Evolutionary conservation across 2,888 invertebrate species (phyloP).

Genomic region (Sabatieria punctata): DNA sequence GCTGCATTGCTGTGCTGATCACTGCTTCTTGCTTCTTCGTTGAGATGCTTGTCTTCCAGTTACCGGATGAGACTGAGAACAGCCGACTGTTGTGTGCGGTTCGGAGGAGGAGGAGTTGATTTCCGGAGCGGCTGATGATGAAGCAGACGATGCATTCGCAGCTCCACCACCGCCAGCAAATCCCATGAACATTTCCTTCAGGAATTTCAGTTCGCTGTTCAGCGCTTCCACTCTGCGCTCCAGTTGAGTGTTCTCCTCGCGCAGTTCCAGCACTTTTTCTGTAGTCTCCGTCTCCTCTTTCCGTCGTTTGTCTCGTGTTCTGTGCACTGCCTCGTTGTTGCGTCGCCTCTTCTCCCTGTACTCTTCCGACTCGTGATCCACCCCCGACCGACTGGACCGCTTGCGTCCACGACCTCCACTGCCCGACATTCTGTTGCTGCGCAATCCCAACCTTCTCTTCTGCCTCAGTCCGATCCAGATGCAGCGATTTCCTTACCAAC

Average conservation of each 20-base stretch:
- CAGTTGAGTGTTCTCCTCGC: slow-evolving; percentile 24
- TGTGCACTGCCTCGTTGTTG: slow-evolving; percentile 27
- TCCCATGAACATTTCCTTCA: slow-evolving; percentile 29
- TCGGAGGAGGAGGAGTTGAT: too few relatives aligned
- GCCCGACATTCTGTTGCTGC: too few relatives aligned
- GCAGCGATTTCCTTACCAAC: too few relatives aligned
- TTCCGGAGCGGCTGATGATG: not conserved
- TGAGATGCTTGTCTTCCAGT: too few relatives aligned
- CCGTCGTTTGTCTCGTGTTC: slow-evolving; percentile 28
- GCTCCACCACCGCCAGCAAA: slow-evolving; percentile 15
- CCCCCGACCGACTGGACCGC: not conserved
- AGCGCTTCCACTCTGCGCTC: slow-evolving; percentile 27
- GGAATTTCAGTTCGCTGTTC: slow-evolving; percentile 23
- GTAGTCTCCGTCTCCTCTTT: slow-evolving; percentile 25
- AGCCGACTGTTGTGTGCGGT: too few relatives aligned
- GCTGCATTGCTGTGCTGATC: too few relatives aligned
- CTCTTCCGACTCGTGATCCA: slow-evolving; percentile 15
- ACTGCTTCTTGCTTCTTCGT: too few relatives aligned
- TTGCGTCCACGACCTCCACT: not conserved
- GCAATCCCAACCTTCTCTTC: too few relatives aligned
- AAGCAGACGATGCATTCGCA: not conserved
- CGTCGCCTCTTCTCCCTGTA: slow-evolving; percentile 22
- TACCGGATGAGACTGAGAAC: too few relatives aligned
- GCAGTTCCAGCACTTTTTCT: slow-evolving; percentile 21
- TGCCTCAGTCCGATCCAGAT: too few relatives aligned